Evolutionary conservation across 2,888 invertebrate genomes (phyloP).

Genomic region (Dicyrtoma fusca): DNA sequence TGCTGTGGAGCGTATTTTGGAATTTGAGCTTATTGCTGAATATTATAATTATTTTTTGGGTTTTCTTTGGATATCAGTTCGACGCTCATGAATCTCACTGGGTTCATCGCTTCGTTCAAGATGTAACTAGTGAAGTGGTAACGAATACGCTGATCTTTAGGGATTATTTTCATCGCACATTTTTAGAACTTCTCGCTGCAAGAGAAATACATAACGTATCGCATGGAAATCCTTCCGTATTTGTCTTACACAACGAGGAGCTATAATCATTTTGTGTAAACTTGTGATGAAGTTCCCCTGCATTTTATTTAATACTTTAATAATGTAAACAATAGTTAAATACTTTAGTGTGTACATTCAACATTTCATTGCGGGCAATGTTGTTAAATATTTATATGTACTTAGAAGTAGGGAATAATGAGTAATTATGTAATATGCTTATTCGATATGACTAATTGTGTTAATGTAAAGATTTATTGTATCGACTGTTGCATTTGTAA

Average conservation of each 20-base stretch:
- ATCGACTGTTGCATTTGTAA: too few relatives aligned
- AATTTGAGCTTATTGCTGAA: constrained; percentile 17
- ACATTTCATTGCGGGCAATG: too few relatives aligned
- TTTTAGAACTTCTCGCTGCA: constrained; percentile 2
- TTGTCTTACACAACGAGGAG: not conserved
- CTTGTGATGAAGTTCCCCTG: too few relatives aligned
- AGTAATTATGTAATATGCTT: too few relatives aligned
- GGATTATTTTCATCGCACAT: not conserved
- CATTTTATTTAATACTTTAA: not conserved
- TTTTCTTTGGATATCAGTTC: constrained; percentile 1
- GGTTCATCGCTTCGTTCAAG: not conserved
- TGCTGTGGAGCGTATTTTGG: constrained; percentile 8
- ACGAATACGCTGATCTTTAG: not conserved
- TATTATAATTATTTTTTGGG: constrained; percentile 21
- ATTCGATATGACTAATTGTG: too few relatives aligned
- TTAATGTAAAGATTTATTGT: too few relatives aligned
- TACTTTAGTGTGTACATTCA: too few relatives aligned
- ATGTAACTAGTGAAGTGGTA: not conserved
- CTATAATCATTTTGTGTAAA: not conserved
- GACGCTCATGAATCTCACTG: constrained; percentile 18
- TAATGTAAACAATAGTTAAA: too few relatives aligned
- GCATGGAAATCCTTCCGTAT: not conserved
- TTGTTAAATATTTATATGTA: too few relatives aligned
- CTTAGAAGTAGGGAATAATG: too few relatives aligned
- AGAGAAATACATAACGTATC: not conserved